Conservation (phyloP, 2,113 vertebrate species). For the Gorsachius goisagi region DNA sequence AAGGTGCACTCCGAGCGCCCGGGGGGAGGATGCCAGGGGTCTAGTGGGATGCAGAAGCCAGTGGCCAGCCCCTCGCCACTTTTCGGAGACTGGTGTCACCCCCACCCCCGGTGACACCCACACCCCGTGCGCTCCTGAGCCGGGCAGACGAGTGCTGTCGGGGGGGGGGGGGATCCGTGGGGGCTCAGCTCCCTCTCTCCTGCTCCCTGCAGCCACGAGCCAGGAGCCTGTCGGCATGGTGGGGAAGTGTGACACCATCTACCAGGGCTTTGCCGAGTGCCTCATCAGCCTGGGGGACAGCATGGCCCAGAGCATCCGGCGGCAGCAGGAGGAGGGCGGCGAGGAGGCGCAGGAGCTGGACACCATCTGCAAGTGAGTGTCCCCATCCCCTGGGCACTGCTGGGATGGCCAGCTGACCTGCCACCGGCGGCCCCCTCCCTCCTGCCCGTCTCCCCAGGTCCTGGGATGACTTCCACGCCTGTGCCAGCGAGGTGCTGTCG, state of each 20-base stretch:
- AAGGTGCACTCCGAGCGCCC: rapidly evolving
- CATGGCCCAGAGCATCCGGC: conserved; percentile 78
- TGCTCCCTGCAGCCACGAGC: conserved; percentile 23
- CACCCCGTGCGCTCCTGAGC: background rate
- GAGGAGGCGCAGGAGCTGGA: conserved; percentile 84
- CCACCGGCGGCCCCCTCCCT: background rate
- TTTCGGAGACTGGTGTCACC: background rate
- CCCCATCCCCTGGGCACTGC: background rate
- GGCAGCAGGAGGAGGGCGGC: conserved; percentile 23
- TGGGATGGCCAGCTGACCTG: background rate
- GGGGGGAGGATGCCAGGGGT: background rate
- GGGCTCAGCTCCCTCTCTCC: background rate
- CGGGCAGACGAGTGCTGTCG: rapidly evolving
- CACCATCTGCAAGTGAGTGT: conserved; percentile 90
- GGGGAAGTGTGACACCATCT: conserved; percentile 88
- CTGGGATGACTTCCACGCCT: conserved; percentile 93
- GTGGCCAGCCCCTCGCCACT: background rate
- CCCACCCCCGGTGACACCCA: background rate
- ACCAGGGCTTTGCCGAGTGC: conserved; percentile 92
- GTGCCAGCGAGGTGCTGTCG: conserved; percentile 85
- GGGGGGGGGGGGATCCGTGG: too few relatives aligned
- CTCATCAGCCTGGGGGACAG: conserved; percentile 91
- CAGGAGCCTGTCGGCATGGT: conserved; percentile 64
- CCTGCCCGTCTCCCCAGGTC: conserved; percentile 73
- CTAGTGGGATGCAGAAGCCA: background rate